These are phyloP conservation scores for Scomber japonicus DNA, from an alignment of 2,113 vertebrate genomes.

Conservation along the genomic window DNA sequence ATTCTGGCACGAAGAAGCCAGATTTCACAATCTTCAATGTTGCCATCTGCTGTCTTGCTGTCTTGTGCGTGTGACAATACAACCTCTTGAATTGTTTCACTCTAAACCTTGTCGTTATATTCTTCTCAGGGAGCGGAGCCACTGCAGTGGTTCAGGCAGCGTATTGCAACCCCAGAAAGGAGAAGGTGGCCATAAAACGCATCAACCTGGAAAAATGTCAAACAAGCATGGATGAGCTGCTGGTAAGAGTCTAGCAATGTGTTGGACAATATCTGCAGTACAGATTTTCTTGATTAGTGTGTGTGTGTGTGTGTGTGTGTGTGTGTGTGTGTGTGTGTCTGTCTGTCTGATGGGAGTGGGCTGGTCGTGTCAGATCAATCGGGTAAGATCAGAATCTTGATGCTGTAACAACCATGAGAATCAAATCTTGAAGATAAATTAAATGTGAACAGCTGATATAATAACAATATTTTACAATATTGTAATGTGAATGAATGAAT, in stretches of 20 bases:
- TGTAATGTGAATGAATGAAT: background rate
- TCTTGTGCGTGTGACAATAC: too few relatives aligned
- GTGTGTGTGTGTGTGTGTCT: background rate
- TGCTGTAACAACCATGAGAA: background rate
- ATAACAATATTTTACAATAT: background rate
- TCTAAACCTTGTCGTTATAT: background rate
- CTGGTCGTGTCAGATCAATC: background rate
- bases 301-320: background rate
- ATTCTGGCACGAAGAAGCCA: too few relatives aligned
- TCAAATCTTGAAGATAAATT: background rate
- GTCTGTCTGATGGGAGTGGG: conserved; percentile 1
- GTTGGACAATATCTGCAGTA: conserved; percentile 3
- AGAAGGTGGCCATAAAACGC: conserved; percentile 96
- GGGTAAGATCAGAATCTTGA: background rate
- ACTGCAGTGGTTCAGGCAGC: conserved; percentile 96
- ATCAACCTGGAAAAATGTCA: conserved; percentile 98
- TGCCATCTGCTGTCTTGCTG: too few relatives aligned
- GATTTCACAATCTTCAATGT: too few relatives aligned
- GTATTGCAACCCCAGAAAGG: conserved; percentile 91
- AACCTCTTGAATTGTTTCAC: background rate
- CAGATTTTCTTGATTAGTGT: conserved; percentile 1
- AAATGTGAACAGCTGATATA: background rate
- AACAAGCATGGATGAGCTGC: conserved; percentile 97
- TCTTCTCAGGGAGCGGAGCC: conserved; percentile 75
- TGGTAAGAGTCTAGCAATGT: conserved; percentile 84